A percentile compares a stretch with the other conserved stretches of the same genome.
These are phyloP conservation scores for Leptatherina wallacei DNA, from an alignment of 2,797 vertebrate species.

Conservation along the genomic window DNA sequence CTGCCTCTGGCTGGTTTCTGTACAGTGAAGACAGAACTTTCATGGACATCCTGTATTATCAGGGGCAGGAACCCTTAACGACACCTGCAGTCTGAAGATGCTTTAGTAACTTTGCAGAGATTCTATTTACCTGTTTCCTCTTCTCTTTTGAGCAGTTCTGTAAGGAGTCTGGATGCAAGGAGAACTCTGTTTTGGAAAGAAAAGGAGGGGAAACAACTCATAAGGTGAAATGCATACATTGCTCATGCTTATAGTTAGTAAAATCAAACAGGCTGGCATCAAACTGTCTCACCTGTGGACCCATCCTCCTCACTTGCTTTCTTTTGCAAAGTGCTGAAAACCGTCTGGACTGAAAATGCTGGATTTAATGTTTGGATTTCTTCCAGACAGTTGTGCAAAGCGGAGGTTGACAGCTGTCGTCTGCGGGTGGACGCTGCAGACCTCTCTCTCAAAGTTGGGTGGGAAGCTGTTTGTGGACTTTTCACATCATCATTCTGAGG, in stretches of 20 bases:
- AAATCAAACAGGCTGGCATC: background rate
- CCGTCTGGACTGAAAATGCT: slow-evolving; percentile 83
- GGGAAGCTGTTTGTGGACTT: slow-evolving; percentile 68
- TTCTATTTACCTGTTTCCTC: slow-evolving; percentile 49
- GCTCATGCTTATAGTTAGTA: background rate
- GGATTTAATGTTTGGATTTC: slow-evolving; percentile 84
- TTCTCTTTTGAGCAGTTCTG: slow-evolving; percentile 43
- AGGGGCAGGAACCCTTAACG: background rate
- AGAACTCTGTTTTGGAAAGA: slow-evolving; percentile 14
- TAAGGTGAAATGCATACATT: background rate
- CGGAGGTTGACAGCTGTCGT: slow-evolving; percentile 63
- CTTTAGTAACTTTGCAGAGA: slow-evolving; percentile 44
- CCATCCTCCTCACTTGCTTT: slow-evolving; percentile 67
- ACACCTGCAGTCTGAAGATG: slow-evolving; percentile 31
- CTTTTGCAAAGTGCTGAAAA: slow-evolving; percentile 83
- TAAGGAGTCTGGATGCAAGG: background rate
- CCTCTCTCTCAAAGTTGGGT: slow-evolving; percentile 76
- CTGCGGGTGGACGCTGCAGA: slow-evolving; percentile 28
- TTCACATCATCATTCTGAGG: slow-evolving; percentile 71
- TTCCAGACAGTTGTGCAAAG: slow-evolving; percentile 79
- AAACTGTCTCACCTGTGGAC: slow-evolving; percentile 76
- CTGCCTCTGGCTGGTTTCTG: slow-evolving; percentile 16
- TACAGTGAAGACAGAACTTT: background rate
- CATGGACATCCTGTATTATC: background rate
- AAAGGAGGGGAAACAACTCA: background rate